Evolutionary conservation across 2,797 vertebrate genomes (phyloP).

Genomic region (Pseudochirops cupreus): DNA sequence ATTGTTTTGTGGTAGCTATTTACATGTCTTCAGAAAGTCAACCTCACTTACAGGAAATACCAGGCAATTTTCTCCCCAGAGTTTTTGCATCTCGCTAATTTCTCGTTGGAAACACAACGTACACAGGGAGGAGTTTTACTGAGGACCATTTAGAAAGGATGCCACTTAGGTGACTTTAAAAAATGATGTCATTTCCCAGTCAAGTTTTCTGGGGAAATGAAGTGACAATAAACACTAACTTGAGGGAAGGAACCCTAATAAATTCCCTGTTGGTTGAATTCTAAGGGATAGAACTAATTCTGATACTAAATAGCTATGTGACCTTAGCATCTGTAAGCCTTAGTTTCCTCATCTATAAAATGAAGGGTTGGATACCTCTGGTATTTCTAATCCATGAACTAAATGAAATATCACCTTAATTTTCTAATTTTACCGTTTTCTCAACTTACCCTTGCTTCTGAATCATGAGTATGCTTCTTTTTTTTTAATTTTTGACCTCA

Average conservation of each 20-base stretch:
- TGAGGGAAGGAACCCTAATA: background rate
- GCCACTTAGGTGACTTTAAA: background rate
- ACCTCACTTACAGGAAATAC: background rate
- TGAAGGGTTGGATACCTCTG: background rate
- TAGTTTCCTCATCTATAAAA: too few relatives aligned
- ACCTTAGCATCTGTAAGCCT: too few relatives aligned
- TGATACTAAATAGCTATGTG: too few relatives aligned
- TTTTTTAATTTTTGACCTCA: background rate
- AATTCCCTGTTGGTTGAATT: conserved; percentile 23
- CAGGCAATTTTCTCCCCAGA: background rate
- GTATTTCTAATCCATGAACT: background rate
- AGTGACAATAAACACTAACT: background rate
- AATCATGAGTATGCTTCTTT: background rate
- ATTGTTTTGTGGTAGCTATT: background rate
- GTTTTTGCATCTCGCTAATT: background rate
- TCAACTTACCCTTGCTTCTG: conserved; percentile 11
- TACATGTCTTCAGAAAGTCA: background rate
- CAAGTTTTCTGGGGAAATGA: background rate
- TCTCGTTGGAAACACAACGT: background rate
- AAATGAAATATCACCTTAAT: conserved; percentile 11
- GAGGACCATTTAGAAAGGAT: background rate
- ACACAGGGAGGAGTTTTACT: conserved; percentile 46
- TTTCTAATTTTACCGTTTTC: conserved; percentile 30
- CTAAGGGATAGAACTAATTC: background rate
- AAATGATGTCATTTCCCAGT: conserved; percentile 25